These are phyloP conservation scores for Leucophenga varia DNA, from an alignment of 1,140 invertebrate species.

Conservation along the genomic window DNA sequence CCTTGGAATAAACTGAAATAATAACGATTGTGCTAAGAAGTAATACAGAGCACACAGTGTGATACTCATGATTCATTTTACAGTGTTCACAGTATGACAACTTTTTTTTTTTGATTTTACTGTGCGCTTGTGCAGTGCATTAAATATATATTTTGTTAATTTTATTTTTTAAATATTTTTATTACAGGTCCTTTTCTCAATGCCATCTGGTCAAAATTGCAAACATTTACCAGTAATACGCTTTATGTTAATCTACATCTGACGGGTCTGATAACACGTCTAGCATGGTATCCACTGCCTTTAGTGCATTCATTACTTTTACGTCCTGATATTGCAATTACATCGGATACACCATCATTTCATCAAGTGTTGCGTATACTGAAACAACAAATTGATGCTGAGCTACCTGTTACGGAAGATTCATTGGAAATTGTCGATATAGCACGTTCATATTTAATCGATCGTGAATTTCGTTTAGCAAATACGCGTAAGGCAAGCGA, in stretches of 20 bases:
- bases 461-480: slow-evolving; percentile 72
- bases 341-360: slow-evolving; percentile 86
- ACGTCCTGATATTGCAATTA: slow-evolving; percentile 82
- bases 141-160: neutral
- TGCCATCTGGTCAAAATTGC: slow-evolving; percentile 78
- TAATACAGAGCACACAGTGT: too few relatives aligned
- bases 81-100: too few relatives aligned
- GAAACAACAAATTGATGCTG: slow-evolving; percentile 83
- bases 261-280: slow-evolving; percentile 81
- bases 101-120: too few relatives aligned
- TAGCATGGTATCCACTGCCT: slow-evolving; percentile 86
- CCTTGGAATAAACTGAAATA: too few relatives aligned
- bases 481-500: slow-evolving; percentile 66
- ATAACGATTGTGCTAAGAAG: too few relatives aligned
- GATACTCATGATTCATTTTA: too few relatives aligned
- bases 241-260: slow-evolving; percentile 86
- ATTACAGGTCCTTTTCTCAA: slow-evolving; percentile 78
- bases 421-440: slow-evolving; percentile 69
- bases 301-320: slow-evolving; percentile 84
- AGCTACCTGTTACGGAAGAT: slow-evolving; percentile 71
- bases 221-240: slow-evolving; percentile 81
- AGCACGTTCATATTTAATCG: slow-evolving; percentile 74
- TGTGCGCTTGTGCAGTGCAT: too few relatives aligned
- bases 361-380: slow-evolving; percentile 84
- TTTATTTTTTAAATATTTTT: neutral